A percentile compares a stretch with the other conserved stretches of the same genome.
phyloP scores from a whole-genome alignment of 2,888 invertebrate species.

The Pseudolycoriella hygida region DNA sequence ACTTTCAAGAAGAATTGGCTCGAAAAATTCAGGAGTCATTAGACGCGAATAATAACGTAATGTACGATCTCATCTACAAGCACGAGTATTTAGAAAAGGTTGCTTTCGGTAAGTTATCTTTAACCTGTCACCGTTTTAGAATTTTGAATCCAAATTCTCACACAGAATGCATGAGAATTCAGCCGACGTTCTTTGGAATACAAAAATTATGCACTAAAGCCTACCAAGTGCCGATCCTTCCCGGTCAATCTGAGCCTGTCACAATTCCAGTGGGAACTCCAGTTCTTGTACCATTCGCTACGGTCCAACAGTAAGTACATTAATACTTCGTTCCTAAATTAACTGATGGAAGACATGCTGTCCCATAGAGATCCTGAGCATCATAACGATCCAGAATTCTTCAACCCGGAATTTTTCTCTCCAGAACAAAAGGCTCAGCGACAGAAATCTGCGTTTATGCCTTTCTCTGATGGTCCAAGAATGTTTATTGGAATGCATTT shows the following conservation, averaged over 20 bases:
- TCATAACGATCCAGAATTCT: not conserved
- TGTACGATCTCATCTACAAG: not conserved
- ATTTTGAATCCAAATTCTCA: no score
- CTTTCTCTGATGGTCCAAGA: not conserved
- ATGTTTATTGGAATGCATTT: not conserved
- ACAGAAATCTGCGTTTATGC: not conserved
- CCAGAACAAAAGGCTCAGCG: not conserved
- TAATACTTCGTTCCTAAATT: no score
- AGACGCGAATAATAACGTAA: slow-evolving; percentile 4
- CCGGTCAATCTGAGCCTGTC: slow-evolving; percentile 8
- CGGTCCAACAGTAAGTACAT: slow-evolving; percentile 18
- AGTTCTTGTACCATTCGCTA: slow-evolving; percentile 19
- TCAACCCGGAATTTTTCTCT: not conserved
- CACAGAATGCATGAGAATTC: no score
- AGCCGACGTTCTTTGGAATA: no score
- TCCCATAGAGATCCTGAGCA: not conserved
- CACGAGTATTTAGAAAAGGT: not conserved
- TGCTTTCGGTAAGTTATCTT: not conserved
- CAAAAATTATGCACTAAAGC: slow-evolving; percentile 10
- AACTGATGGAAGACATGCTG: no score
- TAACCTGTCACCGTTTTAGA: no score
- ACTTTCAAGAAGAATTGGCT: slow-evolving; percentile 2
- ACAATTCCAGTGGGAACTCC: slow-evolving; percentile 18
- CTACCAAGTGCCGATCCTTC: slow-evolving; percentile 3
- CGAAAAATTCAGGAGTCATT: slow-evolving; percentile 9